A percentile compares a stretch with the other conserved stretches of the same genome.
These are phyloP conservation scores for Orgyia antiqua DNA, from an alignment of 2,888 invertebrate species.

Conservation along the genomic window DNA sequence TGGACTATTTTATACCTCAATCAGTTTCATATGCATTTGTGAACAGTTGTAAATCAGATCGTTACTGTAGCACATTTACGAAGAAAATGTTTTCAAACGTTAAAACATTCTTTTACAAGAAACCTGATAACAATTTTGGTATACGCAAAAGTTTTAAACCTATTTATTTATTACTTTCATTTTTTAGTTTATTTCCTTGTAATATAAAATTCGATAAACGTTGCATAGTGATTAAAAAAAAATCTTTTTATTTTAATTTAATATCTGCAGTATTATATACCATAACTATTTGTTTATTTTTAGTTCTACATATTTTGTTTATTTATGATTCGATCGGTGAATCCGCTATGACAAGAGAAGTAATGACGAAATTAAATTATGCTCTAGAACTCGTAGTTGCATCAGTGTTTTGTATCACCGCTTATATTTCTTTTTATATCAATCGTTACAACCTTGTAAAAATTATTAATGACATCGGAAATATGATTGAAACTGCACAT, in stretches of 20 bases:
- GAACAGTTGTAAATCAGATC: too few relatives aligned
- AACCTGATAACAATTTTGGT: constrained; percentile 9
- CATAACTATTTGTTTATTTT: constrained; percentile 34
- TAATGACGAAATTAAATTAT: constrained; percentile 54
- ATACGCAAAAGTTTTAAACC: constrained; percentile 15
- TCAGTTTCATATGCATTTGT: too few relatives aligned
- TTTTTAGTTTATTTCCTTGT: constrained; percentile 42
- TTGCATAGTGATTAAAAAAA: constrained; percentile 30
- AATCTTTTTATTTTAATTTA: constrained; percentile 49
- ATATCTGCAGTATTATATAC: constrained; percentile 37
- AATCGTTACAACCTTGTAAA: constrained; percentile 43
- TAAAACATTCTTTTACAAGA: constrained; percentile 18
- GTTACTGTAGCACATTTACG: too few relatives aligned
- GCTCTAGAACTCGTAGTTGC: constrained; percentile 41
- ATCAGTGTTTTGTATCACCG: constrained; percentile 30
- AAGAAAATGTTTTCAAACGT: constrained; percentile 24
- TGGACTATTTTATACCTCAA: constrained; percentile 9
- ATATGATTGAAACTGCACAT: constrained; percentile 31
- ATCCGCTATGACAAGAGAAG: constrained; percentile 34
- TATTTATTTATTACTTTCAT: constrained; percentile 30
- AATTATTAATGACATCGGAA: constrained; percentile 42
- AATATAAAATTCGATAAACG: constrained; percentile 32
- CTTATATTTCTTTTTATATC: constrained; percentile 40
- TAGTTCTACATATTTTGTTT: constrained; percentile 38
- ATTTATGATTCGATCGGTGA: constrained; percentile 32